Base-by-base conservation (phyloP, 2,113 vertebrate genomes). In the Alouatta palliata region DNA sequence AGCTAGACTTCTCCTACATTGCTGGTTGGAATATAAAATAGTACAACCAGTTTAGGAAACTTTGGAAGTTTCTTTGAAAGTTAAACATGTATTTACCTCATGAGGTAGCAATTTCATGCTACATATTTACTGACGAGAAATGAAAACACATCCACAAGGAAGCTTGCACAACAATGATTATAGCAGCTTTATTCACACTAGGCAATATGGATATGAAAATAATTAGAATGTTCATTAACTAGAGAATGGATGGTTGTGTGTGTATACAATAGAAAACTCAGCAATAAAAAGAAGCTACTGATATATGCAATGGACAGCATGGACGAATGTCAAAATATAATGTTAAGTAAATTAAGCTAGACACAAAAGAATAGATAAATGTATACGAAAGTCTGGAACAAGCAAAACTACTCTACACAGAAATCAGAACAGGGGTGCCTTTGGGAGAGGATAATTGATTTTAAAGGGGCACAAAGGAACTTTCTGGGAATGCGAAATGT, bases 331-430 rank as follows among this genome's bases (percentile, higher is more conserved):
- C 27, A 86, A 86, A 64, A 68, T 90, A 61, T n/a, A 23, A 30
- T 58, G 56, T 49, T 94, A 35, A 89, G 80, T 84, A 37, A 94
- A 90, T 91, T 83, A 93, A 91, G 25, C n/a, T 32, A 68, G 30
- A 54, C 21, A 93, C 30, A 71, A 70, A 81, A 81, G 13, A 91
- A 84, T 11, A 49, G 76, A 52, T 45, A 61, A 56, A 37, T 35
- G 49, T 19, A 64, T 94, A 77, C 56, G 58, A 90, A 83, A 68
- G 94, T 64, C 37, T 54, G 77, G n/a, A 64, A 61, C 30, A 64
- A 58, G 35, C 21, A 49, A 61, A 75, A 75, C 54, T 80, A 93
- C 87, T 45, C 21, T 70, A 70, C n/a, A 32, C 5, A 43, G 76
- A 87, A 82, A 95, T 87, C 16, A 68, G n/a, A 70, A 58, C 21